phyloP scores from a whole-genome alignment of 2,113 vertebrate species.

The Holacanthus passer region DNA sequence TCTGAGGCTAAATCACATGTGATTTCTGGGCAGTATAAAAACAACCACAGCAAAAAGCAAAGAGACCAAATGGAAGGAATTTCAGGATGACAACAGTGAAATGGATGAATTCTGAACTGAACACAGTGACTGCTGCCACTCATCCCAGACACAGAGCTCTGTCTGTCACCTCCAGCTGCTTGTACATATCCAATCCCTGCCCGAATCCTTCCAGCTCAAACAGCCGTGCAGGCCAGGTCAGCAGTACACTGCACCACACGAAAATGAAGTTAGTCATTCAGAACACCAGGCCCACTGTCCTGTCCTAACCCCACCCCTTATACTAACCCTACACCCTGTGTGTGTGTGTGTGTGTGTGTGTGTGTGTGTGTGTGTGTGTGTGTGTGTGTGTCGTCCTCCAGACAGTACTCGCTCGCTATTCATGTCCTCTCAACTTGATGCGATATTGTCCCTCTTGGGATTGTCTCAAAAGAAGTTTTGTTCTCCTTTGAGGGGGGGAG shows the following conservation, averaged over 20 bases:
- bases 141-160: slow-evolving; percentile 22
- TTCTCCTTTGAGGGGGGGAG: slow-evolving; percentile 33
- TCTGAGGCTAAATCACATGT: no score
- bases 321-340: slow-evolving; percentile 38
- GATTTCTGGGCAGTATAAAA: no score
- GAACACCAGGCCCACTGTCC: slow-evolving; percentile 72
- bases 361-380: slow-evolving; percentile 7
- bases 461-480: slow-evolving; percentile 61
- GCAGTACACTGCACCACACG: slow-evolving; percentile 44
- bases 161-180: slow-evolving; percentile 43
- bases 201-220: slow-evolving; percentile 35
- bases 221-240: slow-evolving; percentile 58
- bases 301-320: slow-evolving; percentile 53
- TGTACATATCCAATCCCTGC: neutral
- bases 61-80: no score
- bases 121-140: neutral
- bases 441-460: slow-evolving; percentile 50
- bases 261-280: slow-evolving; percentile 72
- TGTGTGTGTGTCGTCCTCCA: slow-evolving; percentile 37
- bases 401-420: slow-evolving; percentile 26
- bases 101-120: neutral
- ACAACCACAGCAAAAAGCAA: no score
- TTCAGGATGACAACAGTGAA: no score
- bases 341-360: slow-evolving; percentile 25
- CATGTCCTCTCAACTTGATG: slow-evolving; percentile 49